phyloP scores from a whole-genome alignment of 2,113 vertebrate genomes.

The Dryoscopus gambensis region DNA sequence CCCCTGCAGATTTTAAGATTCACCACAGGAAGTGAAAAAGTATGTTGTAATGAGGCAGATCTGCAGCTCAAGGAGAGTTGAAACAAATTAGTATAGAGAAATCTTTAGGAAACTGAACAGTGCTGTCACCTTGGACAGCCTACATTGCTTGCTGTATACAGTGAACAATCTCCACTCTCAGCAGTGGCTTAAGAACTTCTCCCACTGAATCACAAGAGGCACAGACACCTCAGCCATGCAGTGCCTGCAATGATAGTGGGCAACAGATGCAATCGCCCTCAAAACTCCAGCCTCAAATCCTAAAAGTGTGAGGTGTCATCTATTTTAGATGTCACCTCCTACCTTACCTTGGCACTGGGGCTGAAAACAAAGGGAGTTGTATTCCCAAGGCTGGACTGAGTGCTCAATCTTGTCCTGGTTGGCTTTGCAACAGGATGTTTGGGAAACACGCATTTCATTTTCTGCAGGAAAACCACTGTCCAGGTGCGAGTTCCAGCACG shows the following conservation, averaged over 20 bases:
- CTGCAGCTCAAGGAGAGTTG: neutral
- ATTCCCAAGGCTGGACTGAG: neutral
- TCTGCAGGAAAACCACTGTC: neutral
- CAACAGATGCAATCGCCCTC: neutral
- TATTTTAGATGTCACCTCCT: neutral
- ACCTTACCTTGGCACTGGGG: no score
- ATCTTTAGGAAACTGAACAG: neutral
- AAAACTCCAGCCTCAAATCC: neutral
- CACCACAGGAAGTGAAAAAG: neutral
- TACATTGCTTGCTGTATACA: neutral
- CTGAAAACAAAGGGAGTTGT: neutral
- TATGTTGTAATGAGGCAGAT: neutral
- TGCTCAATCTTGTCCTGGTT: neutral
- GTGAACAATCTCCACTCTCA: neutral
- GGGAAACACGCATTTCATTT: rapidly evolving
- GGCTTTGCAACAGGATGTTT: neutral
- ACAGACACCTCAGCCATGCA: neutral
- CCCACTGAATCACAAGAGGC: neutral
- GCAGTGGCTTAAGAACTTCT: neutral
- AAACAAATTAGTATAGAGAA: neutral
- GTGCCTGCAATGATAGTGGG: neutral
- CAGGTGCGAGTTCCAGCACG: rapidly evolving
- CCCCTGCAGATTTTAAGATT: neutral
- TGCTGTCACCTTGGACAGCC: neutral
- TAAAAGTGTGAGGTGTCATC: neutral